Evolutionary conservation across 2,888 invertebrate genomes (phyloP).

Genomic region (Brachypalpus laphriformis): DNA sequence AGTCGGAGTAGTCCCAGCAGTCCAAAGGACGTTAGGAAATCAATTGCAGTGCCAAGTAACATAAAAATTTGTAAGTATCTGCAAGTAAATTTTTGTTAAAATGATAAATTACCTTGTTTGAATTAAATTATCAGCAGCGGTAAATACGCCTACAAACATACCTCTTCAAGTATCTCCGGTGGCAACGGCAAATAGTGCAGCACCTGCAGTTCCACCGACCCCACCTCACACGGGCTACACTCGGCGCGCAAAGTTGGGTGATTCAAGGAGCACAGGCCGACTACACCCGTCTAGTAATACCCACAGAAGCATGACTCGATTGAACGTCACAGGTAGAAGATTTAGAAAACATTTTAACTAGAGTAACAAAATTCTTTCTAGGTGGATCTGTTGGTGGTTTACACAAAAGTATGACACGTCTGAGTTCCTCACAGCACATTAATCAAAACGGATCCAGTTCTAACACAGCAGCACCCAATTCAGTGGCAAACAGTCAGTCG

Average conservation of each 20-base stretch:
- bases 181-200: constrained; percentile 22
- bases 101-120: too few species aligned
- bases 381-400: constrained; percentile 89
- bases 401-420: constrained; percentile 92
- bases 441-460: constrained; percentile 84
- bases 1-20: constrained; percentile 78
- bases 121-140: constrained; percentile 37
- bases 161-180: constrained; percentile 18
- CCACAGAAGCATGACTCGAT: constrained; percentile 90
- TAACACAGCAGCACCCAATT: constrained; percentile 72
- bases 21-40: constrained; percentile 76
- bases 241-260: constrained; percentile 87
- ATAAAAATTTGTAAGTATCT: constrained; percentile 78
- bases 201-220: constrained; percentile 77
- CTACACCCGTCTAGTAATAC: constrained; percentile 88
- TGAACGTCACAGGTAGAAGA: constrained; percentile 87
- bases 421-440: constrained; percentile 91
- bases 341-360: neutral
- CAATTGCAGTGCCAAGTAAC: constrained; percentile 73
- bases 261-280: constrained; percentile 90
- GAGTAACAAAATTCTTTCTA: constrained; percentile 16
- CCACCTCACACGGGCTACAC: constrained; percentile 83
- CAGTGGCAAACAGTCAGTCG: constrained; percentile 62
- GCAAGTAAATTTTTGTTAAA: too few species aligned
- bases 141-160: constrained; percentile 76